phyloP scores from a whole-genome alignment of 2,888 invertebrate species.

The Leptothorax acervorum region DNA sequence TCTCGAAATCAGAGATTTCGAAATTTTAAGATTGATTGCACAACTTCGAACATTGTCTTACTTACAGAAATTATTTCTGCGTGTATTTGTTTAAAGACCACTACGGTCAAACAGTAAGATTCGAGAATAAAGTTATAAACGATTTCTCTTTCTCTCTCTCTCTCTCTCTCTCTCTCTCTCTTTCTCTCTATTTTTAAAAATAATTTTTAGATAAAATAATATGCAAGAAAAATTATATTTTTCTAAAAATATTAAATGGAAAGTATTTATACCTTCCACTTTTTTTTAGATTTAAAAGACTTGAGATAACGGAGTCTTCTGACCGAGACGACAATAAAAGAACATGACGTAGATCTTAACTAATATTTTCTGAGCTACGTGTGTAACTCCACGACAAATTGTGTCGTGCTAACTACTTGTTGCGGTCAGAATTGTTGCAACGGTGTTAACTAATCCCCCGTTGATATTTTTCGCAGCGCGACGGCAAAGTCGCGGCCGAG shows the following conservation, averaged over 20 bases:
- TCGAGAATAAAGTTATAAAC: background rate
- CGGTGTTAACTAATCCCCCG: slow-evolving; percentile 32
- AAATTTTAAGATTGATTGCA: background rate
- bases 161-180: too few species aligned
- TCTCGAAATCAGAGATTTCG: background rate
- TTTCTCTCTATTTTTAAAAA: too few species aligned
- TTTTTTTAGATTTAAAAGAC: background rate
- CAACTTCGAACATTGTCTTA: background rate
- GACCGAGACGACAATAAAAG: background rate
- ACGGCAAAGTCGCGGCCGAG: slow-evolving; percentile 32
- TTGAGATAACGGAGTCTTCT: background rate
- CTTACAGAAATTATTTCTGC: background rate
- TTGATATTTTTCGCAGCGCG: slow-evolving; percentile 45
- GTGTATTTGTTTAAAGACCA: background rate
- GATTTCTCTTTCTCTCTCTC: too few species aligned
- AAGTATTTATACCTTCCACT: background rate
- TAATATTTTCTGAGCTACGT: slow-evolving; percentile 23
- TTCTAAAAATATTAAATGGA: background rate
- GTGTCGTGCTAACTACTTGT: slow-evolving; percentile 47
- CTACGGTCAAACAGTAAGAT: background rate
- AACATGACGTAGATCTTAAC: background rate
- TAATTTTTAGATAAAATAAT: background rate
- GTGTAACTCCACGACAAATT: background rate
- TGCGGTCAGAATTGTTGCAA: slow-evolving; percentile 30
- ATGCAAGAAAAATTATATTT: background rate